Evolutionary conservation across 2,113 vertebrate species (phyloP), one percentile per base, ranked within the genome.

Genomic region (Nyctibius bracteatus): DNA sequence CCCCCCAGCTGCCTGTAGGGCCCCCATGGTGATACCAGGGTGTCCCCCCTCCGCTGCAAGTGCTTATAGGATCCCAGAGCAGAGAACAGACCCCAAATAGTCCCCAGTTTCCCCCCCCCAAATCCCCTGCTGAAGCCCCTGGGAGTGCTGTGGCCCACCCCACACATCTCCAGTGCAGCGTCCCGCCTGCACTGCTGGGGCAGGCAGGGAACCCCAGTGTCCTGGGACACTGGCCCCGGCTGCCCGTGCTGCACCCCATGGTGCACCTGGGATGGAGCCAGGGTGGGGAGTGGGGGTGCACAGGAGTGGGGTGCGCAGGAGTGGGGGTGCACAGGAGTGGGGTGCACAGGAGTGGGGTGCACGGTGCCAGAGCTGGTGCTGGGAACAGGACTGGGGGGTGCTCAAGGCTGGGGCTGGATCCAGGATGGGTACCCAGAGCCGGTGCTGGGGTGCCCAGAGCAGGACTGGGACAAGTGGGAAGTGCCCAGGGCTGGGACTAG

Each of bases 1-100:
- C 8, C 10, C 54, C n/a, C n/a, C n/a, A 12, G 14, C 47, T 43
- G 18, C 43, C 61, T 20, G 54, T 0, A 8, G 12, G 46, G 3
- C 1, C 30, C 30, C 78, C 51, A 2, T 3, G 47, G 28, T 14
- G 51, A n/a, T 14, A 57, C 1, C 0, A 13, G 37, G 31, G 14
- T 14, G 37, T 37, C 41, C 23, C 13, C 33, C 41, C 33, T n/a
- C 21, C 5, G 35, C 17, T 70, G 25, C 23, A 19, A 8, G 44
- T 5, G 25, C 8, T 58, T 30, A 18, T 10, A 55, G 55, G 51
- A 24, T 43, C 66, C 51, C 46, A 6, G 59, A 37, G 65, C 0
- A 3, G 18, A 39, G 5, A 30, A 19, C 12, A 52, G 43, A 41
- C 4, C 37, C 37, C n/a, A 14, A 12, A 59, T 5, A 9, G 43